These are phyloP conservation scores for Drosophila sp. DNA, from an alignment of 1,140 invertebrate genomes.

Conservation along the genomic window DNA sequence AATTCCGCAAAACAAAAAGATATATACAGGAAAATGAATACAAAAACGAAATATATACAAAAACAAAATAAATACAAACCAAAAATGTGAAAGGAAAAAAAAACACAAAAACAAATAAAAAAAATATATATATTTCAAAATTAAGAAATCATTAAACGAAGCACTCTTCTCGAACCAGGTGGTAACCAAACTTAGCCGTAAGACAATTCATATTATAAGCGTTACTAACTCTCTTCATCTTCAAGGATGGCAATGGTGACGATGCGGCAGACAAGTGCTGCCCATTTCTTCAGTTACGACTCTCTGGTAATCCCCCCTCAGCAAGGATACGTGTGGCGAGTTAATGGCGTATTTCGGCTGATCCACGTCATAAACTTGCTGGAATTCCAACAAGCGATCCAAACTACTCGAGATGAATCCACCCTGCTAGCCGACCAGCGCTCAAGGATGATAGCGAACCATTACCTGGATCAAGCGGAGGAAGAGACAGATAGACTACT, in stretches of 20 bases:
- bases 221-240: neutral
- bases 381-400: too few relatives aligned
- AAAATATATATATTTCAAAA: too few relatives aligned
- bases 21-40: too few relatives aligned
- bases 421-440: neutral
- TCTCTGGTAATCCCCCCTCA: neutral
- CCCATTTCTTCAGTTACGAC: slow-evolving; percentile 13
- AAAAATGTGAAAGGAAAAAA: too few relatives aligned
- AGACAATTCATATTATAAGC: neutral
- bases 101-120: too few relatives aligned
- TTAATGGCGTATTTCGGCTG: too few relatives aligned
- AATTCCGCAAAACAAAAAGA: too few relatives aligned
- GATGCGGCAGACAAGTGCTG: neutral
- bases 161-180: neutral
- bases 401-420: neutral
- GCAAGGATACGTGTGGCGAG: too few relatives aligned
- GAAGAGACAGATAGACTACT: neutral
- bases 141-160: neutral
- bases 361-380: too few relatives aligned
- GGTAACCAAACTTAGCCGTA: too few relatives aligned
- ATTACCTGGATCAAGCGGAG: neutral
- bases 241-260: neutral
- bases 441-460: neutral
- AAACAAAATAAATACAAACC: too few relatives aligned
- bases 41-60: neutral